Conservation (phyloP, 2,113 vertebrate genomes). For the Pipa parva region DNA sequence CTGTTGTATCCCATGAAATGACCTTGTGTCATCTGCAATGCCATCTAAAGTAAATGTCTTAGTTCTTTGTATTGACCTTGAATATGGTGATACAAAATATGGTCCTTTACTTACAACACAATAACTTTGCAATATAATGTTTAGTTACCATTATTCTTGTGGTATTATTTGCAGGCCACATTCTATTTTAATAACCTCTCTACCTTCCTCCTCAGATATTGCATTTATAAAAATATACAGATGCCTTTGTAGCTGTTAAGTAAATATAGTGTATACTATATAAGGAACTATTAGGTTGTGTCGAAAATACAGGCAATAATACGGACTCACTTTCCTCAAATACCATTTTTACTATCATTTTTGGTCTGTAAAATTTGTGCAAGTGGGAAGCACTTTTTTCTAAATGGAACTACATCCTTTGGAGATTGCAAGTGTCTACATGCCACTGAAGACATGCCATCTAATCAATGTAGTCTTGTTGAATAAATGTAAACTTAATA, state of each 20-base stretch:
- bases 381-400: neutral
- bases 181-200: neutral
- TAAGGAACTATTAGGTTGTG: too few species aligned
- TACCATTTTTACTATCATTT: too few species aligned
- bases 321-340: too few species aligned
- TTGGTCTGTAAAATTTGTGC: neutral
- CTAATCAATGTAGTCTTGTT: conserved; percentile 20
- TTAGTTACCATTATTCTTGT: neutral
- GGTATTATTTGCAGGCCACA: neutral
- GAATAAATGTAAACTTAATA: conserved; percentile 25
- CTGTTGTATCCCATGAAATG: neutral
- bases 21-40: neutral
- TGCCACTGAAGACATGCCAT: conserved; percentile 20
- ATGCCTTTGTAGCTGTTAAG: too few species aligned
- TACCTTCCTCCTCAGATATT: too few species aligned
- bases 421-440: neutral
- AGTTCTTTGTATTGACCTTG: neutral
- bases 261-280: too few species aligned
- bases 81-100: too few species aligned
- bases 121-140: neutral
- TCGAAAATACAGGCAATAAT: too few species aligned
- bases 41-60: neutral
- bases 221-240: too few species aligned
- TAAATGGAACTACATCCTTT: conserved; percentile 7
- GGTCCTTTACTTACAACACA: neutral